Percentiles rank a stretch among this genome's conserved stretches.
phyloP scores from a whole-genome alignment of 2,797 vertebrate species.

The Antrozous pallidus region DNA sequence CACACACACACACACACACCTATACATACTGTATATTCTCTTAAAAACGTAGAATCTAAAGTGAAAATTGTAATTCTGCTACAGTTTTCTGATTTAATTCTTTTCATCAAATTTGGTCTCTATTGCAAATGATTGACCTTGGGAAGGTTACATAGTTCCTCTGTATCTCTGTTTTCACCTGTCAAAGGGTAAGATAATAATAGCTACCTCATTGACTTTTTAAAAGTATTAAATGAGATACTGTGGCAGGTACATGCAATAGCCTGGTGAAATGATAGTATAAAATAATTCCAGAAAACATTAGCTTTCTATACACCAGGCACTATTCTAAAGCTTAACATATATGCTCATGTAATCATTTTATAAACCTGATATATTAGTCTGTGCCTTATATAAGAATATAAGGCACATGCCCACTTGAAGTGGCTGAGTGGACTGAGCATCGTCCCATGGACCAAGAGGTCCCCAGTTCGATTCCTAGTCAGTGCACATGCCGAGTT shows the following conservation, averaged over 20 bases:
- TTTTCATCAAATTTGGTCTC: neutral
- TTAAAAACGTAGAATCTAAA: neutral
- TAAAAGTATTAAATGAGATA: neutral
- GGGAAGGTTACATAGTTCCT: neutral
- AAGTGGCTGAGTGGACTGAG: too few relatives aligned
- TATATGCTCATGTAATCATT: neutral
- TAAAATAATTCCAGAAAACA: neutral
- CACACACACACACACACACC: too few relatives aligned
- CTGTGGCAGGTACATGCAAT: neutral
- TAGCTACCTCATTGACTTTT: neutral
- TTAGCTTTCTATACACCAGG: neutral
- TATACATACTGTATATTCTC: neutral
- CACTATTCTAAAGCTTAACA: neutral
- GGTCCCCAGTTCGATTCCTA: too few relatives aligned
- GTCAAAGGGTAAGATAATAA: neutral
- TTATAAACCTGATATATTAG: neutral
- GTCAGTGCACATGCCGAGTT: too few relatives aligned
- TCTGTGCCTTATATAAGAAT: too few relatives aligned
- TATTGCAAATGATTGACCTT: neutral
- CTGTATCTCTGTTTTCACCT: neutral
- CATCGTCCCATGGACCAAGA: too few relatives aligned
- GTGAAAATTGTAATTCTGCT: neutral
- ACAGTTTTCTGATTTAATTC: neutral
- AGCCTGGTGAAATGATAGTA: neutral
- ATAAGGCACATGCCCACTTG: too few relatives aligned